Base-by-base conservation (phyloP, 2,888 invertebrate species). In the Drosophila picticornis region DNA sequence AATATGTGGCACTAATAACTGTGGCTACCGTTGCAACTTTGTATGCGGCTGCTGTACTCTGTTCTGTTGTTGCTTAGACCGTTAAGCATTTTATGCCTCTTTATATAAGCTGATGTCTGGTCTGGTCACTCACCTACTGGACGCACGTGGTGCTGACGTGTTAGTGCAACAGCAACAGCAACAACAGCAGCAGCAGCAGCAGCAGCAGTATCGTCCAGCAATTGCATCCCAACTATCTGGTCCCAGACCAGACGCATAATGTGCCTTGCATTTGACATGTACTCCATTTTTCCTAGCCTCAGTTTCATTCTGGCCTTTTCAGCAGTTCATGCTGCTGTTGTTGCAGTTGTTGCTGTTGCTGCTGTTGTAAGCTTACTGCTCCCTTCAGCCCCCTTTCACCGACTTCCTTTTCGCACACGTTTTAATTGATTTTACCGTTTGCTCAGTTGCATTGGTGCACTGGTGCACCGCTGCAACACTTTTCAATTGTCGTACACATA, bases 391-490 rank as follows among this genome's bases (percentile, higher is more conserved):
- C 22, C 4, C 34, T 13, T 13, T 56, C 36, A 16, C 32, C 31
- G 22, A 43, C 52, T 51, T 27, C 64, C 61, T 66, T 65, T 63
- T 62, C 64, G 58, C 48, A 51, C 68, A 36, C 50, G 51, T 72
- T 85, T 79, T 84, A 84, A 84, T 88, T 84, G 84, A 88, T 85
- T 84, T 88, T 73, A 60, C 81, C 79, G 71, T 61, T 72, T 57
- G 51, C 61, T 52, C 48, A 76, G 46, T 40, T 52, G 61, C 53
- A 11, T 27, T 40, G 40, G 46, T 52, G 58, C 53, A 11, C 27
- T 40, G 43, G 11, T 16, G 46, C 38, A 56, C n/a, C 27, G 13
- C 63, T 52, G 48, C 67, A 84, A 78, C 76, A 80, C 81, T 71
- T 83, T 72, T 59, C 80, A 68, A 71, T 77, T 57, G 68, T 34